phyloP scores from a whole-genome alignment of 2,113 vertebrate species.

The Aix galericulata region DNA sequence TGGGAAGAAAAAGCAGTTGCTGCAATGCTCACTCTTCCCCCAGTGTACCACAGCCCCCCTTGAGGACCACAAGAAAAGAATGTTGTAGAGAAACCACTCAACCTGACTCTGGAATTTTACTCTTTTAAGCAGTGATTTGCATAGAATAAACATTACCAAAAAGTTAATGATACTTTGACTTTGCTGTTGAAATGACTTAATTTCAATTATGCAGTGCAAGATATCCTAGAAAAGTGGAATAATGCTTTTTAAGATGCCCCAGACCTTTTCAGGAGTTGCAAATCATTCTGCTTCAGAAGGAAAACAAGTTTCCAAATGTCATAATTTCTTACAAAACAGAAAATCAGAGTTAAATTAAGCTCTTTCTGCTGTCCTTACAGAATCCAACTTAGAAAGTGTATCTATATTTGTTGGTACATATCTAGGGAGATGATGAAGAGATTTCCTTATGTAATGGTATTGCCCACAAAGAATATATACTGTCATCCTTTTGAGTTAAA shows the following conservation, averaged over 20 bases:
- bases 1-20: background rate
- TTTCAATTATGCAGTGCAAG: background rate
- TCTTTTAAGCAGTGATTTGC: background rate
- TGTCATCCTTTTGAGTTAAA: background rate
- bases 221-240: background rate
- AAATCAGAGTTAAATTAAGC: background rate
- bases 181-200: background rate
- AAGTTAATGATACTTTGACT: background rate
- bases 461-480: background rate
- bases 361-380: background rate
- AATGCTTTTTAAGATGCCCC: background rate
- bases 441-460: background rate
- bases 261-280: background rate
- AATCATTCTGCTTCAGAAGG: background rate
- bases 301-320: constrained; percentile 7
- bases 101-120: background rate
- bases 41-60: background rate
- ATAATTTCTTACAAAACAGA: background rate
- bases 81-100: background rate
- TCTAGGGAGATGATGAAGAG: background rate
- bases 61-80: background rate
- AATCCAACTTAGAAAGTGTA: background rate
- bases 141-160: background rate
- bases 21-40: background rate
- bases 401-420: background rate